Evolutionary conservation across 1,140 invertebrate genomes (phyloP).

Genomic region (Cyrtorhinus lividipennis): DNA sequence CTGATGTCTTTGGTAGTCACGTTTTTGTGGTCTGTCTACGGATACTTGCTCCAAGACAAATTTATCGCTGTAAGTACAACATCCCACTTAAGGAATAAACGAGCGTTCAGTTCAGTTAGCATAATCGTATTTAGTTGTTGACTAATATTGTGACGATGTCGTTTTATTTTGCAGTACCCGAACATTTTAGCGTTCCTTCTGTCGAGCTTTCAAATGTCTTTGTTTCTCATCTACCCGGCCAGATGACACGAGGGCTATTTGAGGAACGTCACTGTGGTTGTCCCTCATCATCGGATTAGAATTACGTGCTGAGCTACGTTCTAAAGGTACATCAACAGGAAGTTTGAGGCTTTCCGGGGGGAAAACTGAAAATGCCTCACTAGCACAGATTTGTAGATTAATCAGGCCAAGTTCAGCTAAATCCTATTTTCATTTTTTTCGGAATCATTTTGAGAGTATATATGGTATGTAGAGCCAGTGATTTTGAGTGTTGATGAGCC

Average conservation of each 20-base stretch:
- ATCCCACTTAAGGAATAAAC: background rate
- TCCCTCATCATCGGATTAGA: slow-evolving; percentile 6
- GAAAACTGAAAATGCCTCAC: no score
- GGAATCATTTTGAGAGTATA: no score
- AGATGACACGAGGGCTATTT: slow-evolving; percentile 5
- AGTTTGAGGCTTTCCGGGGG: no score
- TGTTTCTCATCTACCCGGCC: slow-evolving; percentile 48
- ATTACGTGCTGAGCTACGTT: slow-evolving; percentile 5
- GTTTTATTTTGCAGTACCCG: slow-evolving; percentile 47
- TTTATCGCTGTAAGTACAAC: slow-evolving; percentile 56
- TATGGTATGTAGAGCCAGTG: no score
- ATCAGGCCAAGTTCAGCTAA: no score
- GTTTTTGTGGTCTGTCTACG: slow-evolving; percentile 62
- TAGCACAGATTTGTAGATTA: no score
- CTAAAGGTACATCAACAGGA: no score
- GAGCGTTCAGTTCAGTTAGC: no score
- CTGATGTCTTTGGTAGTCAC: slow-evolving; percentile 58
- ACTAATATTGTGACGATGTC: no score
- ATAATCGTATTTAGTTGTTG: no score
- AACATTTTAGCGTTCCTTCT: slow-evolving; percentile 46
- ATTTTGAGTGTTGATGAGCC: no score
- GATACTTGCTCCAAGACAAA: slow-evolving; percentile 53
- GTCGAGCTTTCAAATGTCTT: slow-evolving; percentile 41
- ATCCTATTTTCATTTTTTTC: no score
- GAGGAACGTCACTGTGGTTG: background rate